Conservation (phyloP, 2,113 vertebrate genomes). For the Fregetta grallaria region DNA sequence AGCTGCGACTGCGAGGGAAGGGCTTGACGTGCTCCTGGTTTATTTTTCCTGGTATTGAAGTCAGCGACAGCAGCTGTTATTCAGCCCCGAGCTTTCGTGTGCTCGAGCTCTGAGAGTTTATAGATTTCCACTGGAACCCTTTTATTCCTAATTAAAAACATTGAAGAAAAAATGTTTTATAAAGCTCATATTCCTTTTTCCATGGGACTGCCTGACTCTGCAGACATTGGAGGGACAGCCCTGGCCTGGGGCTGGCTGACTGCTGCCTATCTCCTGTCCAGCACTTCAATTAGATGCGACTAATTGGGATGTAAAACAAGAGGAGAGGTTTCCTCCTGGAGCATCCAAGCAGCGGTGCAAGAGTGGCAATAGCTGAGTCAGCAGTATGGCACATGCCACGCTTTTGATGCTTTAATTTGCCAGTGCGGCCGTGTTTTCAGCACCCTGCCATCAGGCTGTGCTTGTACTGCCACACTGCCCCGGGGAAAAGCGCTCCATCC, state of each 20-base stretch:
- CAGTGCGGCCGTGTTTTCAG: not conserved
- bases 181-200: not conserved
- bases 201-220: not conserved
- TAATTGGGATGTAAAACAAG: not conserved
- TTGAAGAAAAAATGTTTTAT: not conserved
- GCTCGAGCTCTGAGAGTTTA: not conserved
- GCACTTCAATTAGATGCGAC: not conserved
- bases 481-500: fast-evolving
- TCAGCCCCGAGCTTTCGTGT: not conserved
- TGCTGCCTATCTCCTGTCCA: not conserved
- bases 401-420: not conserved
- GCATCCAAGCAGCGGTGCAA: not conserved
- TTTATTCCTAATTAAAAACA: not conserved
- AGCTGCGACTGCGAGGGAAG: not conserved
- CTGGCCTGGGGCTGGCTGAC: fast-evolving
- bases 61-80: not conserved
- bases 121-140: not conserved
- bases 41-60: not conserved
- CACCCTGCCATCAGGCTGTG: not conserved
- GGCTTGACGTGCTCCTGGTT: not conserved
- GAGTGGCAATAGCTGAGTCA: not conserved
- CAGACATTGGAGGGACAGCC: not conserved
- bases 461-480: fast-evolving
- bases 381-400: not conserved
- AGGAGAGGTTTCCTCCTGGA: not conserved